phyloP scores from a whole-genome alignment of 2,113 vertebrate species.

The Limnothrissa miodon region DNA sequence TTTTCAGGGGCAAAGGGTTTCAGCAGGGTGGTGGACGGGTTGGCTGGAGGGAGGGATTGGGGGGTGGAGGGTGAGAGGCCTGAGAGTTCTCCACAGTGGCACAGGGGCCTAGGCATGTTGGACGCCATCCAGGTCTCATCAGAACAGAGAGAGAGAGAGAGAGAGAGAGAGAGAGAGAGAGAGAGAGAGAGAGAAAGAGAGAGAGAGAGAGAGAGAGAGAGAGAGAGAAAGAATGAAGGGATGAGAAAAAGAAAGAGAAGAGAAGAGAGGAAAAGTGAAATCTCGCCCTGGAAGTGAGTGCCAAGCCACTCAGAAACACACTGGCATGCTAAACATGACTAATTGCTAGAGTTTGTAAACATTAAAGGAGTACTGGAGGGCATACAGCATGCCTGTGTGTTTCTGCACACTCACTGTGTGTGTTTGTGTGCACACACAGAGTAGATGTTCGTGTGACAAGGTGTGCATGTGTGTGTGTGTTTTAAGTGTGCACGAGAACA shows the following conservation, averaged over 20 bases:
- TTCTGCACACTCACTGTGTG: not conserved
- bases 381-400: not conserved
- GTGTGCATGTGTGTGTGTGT: not conserved
- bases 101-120: not conserved
- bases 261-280: not conserved
- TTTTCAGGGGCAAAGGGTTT: not conserved
- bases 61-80: not conserved
- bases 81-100: not conserved
- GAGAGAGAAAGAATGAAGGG: not conserved
- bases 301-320: slow-evolving; percentile 15
- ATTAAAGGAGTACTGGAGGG: not conserved
- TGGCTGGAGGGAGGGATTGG: not conserved
- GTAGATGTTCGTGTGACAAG: too few relatives aligned
- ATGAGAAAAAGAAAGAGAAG: too few relatives aligned
- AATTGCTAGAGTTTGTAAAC: slow-evolving; percentile 9
- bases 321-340: not conserved
- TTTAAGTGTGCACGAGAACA: not conserved
- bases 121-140: not conserved
- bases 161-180: not conserved
- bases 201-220: not conserved
- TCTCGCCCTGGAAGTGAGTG: not conserved
- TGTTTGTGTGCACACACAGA: not conserved
- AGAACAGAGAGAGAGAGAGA: not conserved
- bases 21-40: not conserved
- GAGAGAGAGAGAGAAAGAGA: not conserved